These are phyloP conservation scores for Drosophila macrospina DNA, from an alignment of 2,888 invertebrate genomes.

Conservation along the genomic window DNA sequence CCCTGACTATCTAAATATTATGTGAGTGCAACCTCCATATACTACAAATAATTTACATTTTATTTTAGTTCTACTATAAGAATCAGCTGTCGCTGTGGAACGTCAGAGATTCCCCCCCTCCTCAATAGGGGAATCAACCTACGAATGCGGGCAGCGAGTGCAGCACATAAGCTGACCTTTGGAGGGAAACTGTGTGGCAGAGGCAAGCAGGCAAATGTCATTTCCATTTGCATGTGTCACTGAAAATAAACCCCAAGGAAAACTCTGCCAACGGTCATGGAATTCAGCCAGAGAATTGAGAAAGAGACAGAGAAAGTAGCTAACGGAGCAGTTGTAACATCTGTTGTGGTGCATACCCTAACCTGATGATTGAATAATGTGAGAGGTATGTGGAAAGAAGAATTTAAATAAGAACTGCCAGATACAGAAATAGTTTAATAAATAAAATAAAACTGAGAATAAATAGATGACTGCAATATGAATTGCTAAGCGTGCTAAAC, in stretches of 20 bases:
- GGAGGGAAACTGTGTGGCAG: conserved; percentile 3
- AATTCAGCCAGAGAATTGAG: conserved; percentile 4
- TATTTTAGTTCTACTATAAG: conserved; percentile 39
- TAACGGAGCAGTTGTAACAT: not conserved
- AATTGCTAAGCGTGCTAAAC: too few species aligned
- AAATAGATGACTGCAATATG: too few species aligned
- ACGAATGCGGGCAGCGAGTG: conserved; percentile 22
- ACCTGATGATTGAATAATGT: not conserved
- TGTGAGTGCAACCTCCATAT: conserved; percentile 25
- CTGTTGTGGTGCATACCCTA: conserved; percentile 6
- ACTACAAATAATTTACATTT: conserved; percentile 55
- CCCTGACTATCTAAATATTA: conserved; percentile 39
- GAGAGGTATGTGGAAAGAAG: not conserved
- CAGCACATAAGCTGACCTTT: conserved; percentile 50
- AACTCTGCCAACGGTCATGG: conserved; percentile 31
- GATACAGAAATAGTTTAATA: not conserved
- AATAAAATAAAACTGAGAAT: not conserved
- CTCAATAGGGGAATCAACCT: conserved; percentile 6
- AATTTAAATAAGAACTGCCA: not conserved
- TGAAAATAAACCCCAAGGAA: conserved; percentile 48
- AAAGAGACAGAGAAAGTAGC: not conserved
- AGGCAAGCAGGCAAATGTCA: conserved; percentile 36
- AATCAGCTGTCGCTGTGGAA: conserved; percentile 29
- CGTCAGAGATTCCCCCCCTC: not conserved
- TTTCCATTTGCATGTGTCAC: conserved; percentile 58